Conservation (phyloP, 2,797 vertebrate species). For the Chiloscyllium punctatum region DNA sequence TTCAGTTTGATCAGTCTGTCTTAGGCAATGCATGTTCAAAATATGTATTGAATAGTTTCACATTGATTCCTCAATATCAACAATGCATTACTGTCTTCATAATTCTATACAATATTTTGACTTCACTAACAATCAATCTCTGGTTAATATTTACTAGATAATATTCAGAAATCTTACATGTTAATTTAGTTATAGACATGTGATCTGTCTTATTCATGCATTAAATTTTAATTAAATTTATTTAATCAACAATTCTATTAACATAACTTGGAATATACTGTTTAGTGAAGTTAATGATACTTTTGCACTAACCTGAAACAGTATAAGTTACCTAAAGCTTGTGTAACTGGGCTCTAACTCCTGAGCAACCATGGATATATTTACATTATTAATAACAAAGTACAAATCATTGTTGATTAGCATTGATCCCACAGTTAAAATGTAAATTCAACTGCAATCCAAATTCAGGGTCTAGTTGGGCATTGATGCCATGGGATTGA, state of each 20-base stretch:
- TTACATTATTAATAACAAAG: not conserved
- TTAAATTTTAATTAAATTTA: not conserved
- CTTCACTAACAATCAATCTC: not conserved
- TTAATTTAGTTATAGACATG: not conserved
- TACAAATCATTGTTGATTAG: not conserved
- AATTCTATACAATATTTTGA: not conserved
- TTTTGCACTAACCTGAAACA: not conserved
- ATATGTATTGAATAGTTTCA: not conserved
- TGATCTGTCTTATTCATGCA: not conserved
- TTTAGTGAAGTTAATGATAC: not conserved
- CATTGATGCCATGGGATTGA: not conserved
- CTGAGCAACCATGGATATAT: not conserved
- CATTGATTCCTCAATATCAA: not conserved
- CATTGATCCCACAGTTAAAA: not conserved
- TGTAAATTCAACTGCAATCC: not conserved
- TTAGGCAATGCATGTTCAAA: not conserved
- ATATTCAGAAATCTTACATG: not conserved
- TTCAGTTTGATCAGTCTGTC: not conserved
- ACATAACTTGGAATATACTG: not conserved
- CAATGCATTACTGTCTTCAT: not conserved
- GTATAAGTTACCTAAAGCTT: not conserved
- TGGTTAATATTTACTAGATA: not conserved
- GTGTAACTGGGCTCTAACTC: not conserved
- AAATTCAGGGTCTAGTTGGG: too few species aligned
- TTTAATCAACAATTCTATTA: not conserved